These are phyloP conservation scores for Drosophila quadrilineata DNA, from an alignment of 1,140 invertebrate species.

Conservation along the genomic window DNA sequence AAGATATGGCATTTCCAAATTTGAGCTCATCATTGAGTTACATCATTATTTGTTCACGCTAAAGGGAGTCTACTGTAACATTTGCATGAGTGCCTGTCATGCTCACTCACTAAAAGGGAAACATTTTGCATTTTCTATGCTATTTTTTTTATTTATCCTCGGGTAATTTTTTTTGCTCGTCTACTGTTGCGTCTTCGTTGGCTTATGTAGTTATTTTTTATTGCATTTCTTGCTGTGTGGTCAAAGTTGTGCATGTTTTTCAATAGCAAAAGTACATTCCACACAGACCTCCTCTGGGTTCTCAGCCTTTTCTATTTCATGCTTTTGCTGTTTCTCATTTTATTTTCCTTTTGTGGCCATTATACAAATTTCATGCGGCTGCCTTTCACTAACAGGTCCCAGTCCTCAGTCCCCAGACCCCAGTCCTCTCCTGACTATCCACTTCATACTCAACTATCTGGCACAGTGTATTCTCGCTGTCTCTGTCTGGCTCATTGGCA, in stretches of 20 bases:
- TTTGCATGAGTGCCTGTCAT: slow-evolving; percentile 30
- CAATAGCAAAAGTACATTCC: background rate
- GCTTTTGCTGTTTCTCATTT: background rate
- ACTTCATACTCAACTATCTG: too few relatives aligned
- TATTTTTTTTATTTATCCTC: slow-evolving; percentile 14
- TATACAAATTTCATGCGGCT: slow-evolving; percentile 42
- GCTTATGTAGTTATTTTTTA: background rate
- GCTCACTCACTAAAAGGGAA: slow-evolving; percentile 20
- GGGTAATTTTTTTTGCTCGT: slow-evolving; percentile 1
- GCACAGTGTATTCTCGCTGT: background rate
- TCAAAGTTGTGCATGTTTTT: slow-evolving; percentile 24
- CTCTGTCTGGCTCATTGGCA: slow-evolving; percentile 28
- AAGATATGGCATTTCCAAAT: too few relatives aligned
- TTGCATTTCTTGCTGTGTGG: slow-evolving; percentile 30
- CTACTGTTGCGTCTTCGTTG: background rate
- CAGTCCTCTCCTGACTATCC: background rate
- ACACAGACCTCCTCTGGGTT: background rate
- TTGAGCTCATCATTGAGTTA: too few relatives aligned
- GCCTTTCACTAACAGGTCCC: slow-evolving; percentile 13
- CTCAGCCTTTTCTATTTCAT: background rate
- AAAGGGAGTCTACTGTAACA: too few relatives aligned
- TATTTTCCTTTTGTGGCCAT: slow-evolving; percentile 40
- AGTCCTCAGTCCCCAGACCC: too few relatives aligned
- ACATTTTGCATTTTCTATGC: slow-evolving; percentile 50
- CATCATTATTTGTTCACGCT: too few relatives aligned